Base-by-base conservation (phyloP, 2,888 invertebrate genomes). In the Noctua comes region DNA sequence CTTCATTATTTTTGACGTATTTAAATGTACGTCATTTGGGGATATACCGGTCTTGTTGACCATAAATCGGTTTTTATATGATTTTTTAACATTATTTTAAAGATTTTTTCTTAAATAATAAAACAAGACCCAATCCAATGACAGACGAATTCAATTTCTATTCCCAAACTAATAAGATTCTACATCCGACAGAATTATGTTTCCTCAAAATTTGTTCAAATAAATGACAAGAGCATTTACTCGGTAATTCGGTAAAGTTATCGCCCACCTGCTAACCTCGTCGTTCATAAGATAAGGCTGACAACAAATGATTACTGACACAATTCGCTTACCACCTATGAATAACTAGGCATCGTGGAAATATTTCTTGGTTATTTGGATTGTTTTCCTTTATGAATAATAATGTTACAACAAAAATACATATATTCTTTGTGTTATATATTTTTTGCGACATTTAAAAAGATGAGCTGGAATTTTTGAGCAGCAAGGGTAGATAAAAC, bases 261-360 rank as follows among this genome's bases (percentile, higher is more conserved):
- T 72, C 70, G 69, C 36, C 76, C 79, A 81, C 84, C 84, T 88
- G 81, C 73, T 73, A 76, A 81, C 77, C 65, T 59, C 78, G 68
- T 76, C 76, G 75, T 68, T 76, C 69, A 77, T 76, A 80, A 80
- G 57, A 68, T 73, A 64, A 62, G 76, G 88, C 90, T 89, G 90
- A 91, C 91, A 89, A 87, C 88, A 89, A 92, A 89, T 86, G 80
- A 91, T 89, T 84, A 84, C 89, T 75, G 77, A 77, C 76, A 77
- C 72, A 76, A 71, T 84, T 85, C 73, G 69, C 73, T 72, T 76
- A 77, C 69, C 69, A 77, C 43, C 75, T 68, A 54, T 64, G 72
- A 87, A 76, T 74, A 62, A 70, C 31, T 73, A 62, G n/a, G n/a
- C 18, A 48, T 13, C 43, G 36, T 59, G 72, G 40, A 48, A 80